These are phyloP conservation scores for Polyploca ridens DNA, from an alignment of 2,888 invertebrate genomes.

Conservation along the genomic window DNA sequence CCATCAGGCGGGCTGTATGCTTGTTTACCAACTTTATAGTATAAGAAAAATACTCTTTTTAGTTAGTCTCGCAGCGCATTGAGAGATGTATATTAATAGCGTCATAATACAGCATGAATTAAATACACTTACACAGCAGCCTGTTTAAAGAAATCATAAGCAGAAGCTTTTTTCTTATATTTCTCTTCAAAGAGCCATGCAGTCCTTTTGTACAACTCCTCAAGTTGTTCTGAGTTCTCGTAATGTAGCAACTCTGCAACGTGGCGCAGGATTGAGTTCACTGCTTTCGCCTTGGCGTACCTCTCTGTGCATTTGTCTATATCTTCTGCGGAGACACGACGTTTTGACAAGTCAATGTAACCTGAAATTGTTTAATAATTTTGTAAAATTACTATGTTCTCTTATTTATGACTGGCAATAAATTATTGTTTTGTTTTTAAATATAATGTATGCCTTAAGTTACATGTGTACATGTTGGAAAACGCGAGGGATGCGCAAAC, in stretches of 20 bases:
- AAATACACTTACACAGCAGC: constrained; percentile 92
- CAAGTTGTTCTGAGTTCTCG: constrained; percentile 95
- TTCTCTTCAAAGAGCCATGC: constrained; percentile 99
- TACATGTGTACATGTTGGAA: too few relatives aligned
- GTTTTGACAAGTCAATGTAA: constrained; percentile 99
- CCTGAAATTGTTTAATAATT: constrained; percentile 78
- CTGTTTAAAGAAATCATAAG: constrained; percentile 99
- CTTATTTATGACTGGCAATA: too few relatives aligned
- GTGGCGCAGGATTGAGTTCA: constrained; percentile 98
- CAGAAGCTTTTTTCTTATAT: constrained; percentile 96
- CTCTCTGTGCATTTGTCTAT: constrained; percentile 99
- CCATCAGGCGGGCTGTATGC: too few relatives aligned
- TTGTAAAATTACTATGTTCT: too few relatives aligned
- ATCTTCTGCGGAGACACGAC: constrained; percentile 99
- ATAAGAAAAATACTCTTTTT: too few relatives aligned
- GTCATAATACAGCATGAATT: background rate
- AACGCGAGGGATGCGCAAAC: too few relatives aligned
- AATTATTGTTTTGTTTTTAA: too few relatives aligned
- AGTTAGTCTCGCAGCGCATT: background rate
- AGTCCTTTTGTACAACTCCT: constrained; percentile 97
- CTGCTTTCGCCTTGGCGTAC: constrained; percentile 99
- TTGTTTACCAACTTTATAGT: too few relatives aligned
- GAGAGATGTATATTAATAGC: background rate
- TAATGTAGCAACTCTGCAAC: constrained; percentile 98
- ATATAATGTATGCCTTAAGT: too few relatives aligned